Evolutionary conservation across 2,888 invertebrate species (phyloP), one percentile per base, ranked within the genome.

Genomic region (Bembecia ichneumoniformis): DNA sequence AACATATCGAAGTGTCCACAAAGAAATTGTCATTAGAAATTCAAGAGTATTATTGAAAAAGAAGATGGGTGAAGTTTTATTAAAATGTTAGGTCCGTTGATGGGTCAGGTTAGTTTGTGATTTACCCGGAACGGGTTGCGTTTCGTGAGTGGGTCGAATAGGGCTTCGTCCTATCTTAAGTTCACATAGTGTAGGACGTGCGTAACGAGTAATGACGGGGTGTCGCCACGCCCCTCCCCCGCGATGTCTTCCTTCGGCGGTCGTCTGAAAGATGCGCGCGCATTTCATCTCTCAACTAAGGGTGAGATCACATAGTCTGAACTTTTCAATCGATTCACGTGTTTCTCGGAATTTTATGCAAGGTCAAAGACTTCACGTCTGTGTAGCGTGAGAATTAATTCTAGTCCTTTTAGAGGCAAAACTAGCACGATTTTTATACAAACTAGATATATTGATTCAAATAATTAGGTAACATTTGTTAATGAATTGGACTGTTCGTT

Each of bases 211-310:
- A 77, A 77, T 76, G 67, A 68, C 68, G 62, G 57, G 67, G 45
- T 40, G 49, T 79, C 46, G 49, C 80, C 82, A 82, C 83, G 78
- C 83, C 84, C 71, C 28, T 28, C 28, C 28, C 81, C 82, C 70
- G 57, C 58, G 60, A 63, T 67, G 65, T 79, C 79, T 81, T 77
- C 69, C 59, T 77, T 68, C 59, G 63, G 58, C 62, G 59, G 58
- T 58, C 54, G 63, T 44, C 61, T 60, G 63, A 57, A 69, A 70
- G 75, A 73, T 84, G 84, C 84, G 86, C 86, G 86, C 86, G 86
- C 86, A 84, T 64, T 74, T 60, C 63, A 61, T 66, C 66, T 68
- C 64, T 64, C 51, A 52, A 51, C 53, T 82, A 71, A 83, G 67
- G 84, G 68, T 60, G 58, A 65, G 75, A 58, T 65, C 71, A 82